Base-by-base conservation (phyloP, 2,797 vertebrate genomes). In the Rhadinocentrus ornatus region DNA sequence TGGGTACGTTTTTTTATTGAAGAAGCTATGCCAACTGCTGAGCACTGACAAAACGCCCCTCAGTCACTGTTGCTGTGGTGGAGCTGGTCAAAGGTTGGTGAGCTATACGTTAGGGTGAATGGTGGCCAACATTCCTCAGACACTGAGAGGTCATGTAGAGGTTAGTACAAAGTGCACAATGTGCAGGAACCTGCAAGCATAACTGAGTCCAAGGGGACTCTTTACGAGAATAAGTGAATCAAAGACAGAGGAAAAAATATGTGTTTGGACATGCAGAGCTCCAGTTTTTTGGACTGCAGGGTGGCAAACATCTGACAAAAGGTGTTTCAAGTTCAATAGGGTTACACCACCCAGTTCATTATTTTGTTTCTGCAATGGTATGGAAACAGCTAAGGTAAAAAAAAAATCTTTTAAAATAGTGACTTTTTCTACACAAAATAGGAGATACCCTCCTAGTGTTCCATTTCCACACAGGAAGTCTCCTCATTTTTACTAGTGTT, bases 1-100 rank as follows among this genome's bases (percentile, higher is more conserved):
- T 88, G 85, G 88, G 85, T 82, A 82, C 79, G 71, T 88, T 88
- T 90, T 88, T 84, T 77, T 60, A 80, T 65, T 44, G 72, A 85
- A 78, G 86, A 87, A 87, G 70, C 81, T 62, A 68, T 46, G 20
- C 84, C 77, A 85, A 82, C 85, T 83, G 84, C 84, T 78, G 75
- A 86, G 61, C 62, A 65, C 75, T 18, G 55, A 80, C 67, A 69
- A 81, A 85, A 86, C 79, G 77, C 80, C 84, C 80, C 80, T 62
- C 10, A 69, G 82, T 56, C 57, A 54, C 63, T 61, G 80, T 70
- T 29, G 62, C 1, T 41, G 71, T 9, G 26, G 61, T n/a, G 35
- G 58, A 10, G 71, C 61, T 18, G 77, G 84, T 77, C 70, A 64
- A 37, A 15, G 20, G 71, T 55, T 66, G 75, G 65, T 61, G 62